phyloP scores from a whole-genome alignment of 2,797 vertebrate species.

The Pseudochirops corinnae region DNA sequence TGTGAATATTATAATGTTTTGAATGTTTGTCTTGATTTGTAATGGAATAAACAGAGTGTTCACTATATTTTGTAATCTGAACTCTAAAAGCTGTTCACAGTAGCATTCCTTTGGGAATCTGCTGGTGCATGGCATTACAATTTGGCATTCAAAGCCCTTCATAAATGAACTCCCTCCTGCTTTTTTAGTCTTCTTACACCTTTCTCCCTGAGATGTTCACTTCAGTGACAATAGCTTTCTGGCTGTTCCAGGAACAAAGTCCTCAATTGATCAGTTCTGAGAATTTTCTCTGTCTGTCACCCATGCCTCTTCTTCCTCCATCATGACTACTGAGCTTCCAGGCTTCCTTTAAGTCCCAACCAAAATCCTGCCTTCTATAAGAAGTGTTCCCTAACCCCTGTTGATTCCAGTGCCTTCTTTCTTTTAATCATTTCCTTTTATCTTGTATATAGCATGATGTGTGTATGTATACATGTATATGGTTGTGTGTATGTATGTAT shows the following conservation, averaged over 20 bases:
- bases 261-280: background rate
- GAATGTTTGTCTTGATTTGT: too few species aligned
- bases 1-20: too few species aligned
- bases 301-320: background rate
- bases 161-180: background rate
- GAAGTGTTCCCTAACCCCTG: background rate
- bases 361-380: background rate
- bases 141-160: background rate
- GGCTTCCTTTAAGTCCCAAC: background rate
- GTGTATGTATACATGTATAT: background rate
- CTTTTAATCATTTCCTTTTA: background rate
- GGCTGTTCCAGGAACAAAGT: background rate
- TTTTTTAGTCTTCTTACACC: background rate
- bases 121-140: too few species aligned
- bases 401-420: background rate
- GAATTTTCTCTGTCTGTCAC: background rate
- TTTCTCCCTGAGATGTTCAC: background rate
- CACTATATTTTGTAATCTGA: too few species aligned
- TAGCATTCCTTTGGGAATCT: too few species aligned
- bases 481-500: background rate
- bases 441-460: background rate
- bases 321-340: background rate
- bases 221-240: background rate
- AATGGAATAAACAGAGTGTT: too few species aligned
- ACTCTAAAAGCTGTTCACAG: too few species aligned